These are phyloP conservation scores for Amphipyra berbera DNA, from an alignment of 2,888 invertebrate genomes.

Conservation along the genomic window DNA sequence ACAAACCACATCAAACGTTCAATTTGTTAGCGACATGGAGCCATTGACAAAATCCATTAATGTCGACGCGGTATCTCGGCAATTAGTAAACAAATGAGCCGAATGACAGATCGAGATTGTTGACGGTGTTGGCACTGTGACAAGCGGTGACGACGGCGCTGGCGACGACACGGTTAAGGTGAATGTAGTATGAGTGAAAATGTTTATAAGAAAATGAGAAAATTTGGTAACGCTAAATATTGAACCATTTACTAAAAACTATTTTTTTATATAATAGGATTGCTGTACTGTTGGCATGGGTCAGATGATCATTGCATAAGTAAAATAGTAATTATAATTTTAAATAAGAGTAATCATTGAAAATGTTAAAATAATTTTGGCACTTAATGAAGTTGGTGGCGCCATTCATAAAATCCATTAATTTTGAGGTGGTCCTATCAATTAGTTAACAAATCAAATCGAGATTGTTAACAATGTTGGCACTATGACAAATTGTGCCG, in stretches of 20 bases:
- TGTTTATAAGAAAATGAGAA: too few relatives aligned
- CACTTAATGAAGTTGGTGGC: conserved; percentile 54
- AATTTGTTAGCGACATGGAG: conserved; percentile 64
- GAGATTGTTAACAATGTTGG: conserved; percentile 73
- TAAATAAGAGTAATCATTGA: neutral
- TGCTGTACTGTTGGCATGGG: too few relatives aligned
- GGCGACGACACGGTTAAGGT: conserved; percentile 53
- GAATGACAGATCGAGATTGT: conserved; percentile 83
- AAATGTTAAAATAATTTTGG: conserved; percentile 7
- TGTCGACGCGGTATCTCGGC: conserved; percentile 76
- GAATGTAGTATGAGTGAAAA: conserved; percentile 23
- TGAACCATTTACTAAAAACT: too few relatives aligned
- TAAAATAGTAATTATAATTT: too few relatives aligned
- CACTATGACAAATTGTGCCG: conserved; percentile 76
- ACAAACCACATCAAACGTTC: conserved; percentile 81
- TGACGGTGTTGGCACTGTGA: conserved; percentile 79
- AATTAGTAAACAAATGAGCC: conserved; percentile 88
- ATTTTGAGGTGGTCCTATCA: conserved; percentile 76
- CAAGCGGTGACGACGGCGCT: conserved; percentile 65
- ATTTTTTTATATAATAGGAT: too few relatives aligned
- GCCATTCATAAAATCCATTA: conserved; percentile 88
- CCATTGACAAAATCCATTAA: conserved; percentile 89
- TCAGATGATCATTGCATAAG: too few relatives aligned
- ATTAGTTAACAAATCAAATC: conserved; percentile 88
- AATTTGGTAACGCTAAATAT: too few relatives aligned